phyloP scores from a whole-genome alignment of 2,113 vertebrate species.

The Bos javanicus region DNA sequence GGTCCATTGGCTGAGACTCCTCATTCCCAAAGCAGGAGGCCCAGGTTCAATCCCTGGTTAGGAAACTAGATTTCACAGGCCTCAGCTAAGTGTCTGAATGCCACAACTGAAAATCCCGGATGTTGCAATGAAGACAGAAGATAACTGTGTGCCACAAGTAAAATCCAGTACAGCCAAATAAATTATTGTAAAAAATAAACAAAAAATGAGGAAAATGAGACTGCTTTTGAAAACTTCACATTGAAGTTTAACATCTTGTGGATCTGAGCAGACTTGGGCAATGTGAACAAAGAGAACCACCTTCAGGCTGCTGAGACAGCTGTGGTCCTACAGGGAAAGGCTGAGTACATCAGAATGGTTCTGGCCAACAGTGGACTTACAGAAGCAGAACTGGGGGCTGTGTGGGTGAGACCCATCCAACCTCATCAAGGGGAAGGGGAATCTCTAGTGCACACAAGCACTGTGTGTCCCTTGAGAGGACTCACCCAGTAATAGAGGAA shows the following conservation, averaged over 20 bases:
- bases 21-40: not conserved
- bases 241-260: not conserved
- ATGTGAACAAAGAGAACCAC: not conserved
- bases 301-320: not conserved
- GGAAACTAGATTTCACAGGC: not conserved
- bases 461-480: not conserved
- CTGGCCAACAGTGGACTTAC: not conserved
- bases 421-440: not conserved
- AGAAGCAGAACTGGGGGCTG: not conserved
- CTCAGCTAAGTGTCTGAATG: not conserved
- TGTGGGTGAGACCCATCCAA: not conserved
- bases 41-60: not conserved
- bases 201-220: not conserved
- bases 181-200: not conserved
- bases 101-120: not conserved
- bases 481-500: not conserved
- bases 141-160: not conserved
- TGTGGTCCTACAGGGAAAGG: not conserved
- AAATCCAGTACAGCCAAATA: not conserved
- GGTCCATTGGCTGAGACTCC: not conserved
- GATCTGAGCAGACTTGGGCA: not conserved
- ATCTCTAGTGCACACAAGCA: not conserved
- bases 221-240: not conserved
- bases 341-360: not conserved
- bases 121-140: not conserved